A percentile compares a stretch with the other conserved stretches of the same genome.
phyloP scores from a whole-genome alignment of 2,888 invertebrate genomes.

The Dryadula phaetusa region DNA sequence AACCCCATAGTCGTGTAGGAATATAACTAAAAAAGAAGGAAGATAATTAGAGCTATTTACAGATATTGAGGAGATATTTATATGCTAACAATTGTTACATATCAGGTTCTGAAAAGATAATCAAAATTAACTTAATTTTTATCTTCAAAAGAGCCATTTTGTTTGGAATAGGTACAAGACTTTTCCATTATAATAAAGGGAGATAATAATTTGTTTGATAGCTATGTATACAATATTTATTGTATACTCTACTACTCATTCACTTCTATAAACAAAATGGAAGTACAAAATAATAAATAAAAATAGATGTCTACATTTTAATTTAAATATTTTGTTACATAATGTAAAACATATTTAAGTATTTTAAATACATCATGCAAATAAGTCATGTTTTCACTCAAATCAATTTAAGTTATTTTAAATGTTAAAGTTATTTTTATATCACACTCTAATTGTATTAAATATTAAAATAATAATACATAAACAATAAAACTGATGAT shows the following conservation, averaged over 20 bases:
- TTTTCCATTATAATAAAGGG: not conserved
- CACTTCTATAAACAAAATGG: not conserved
- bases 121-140: not conserved
- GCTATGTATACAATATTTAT: not conserved
- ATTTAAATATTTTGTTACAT: too few relatives aligned
- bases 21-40: conserved; percentile 88
- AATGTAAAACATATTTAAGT: too few relatives aligned
- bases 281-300: not conserved
- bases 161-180: too few relatives aligned
- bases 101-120: not conserved
- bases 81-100: not conserved
- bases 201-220: not conserved
- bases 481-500: too few relatives aligned
- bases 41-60: not conserved
- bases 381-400: too few relatives aligned
- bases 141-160: not conserved
- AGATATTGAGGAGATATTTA: not conserved
- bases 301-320: too few relatives aligned
- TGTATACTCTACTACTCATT: too few relatives aligned
- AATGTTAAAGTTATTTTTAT: too few relatives aligned
- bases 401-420: too few relatives aligned
- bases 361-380: too few relatives aligned
- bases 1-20: conserved; percentile 96
- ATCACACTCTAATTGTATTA: too few relatives aligned
- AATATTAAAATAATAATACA: too few relatives aligned